A percentile compares a stretch with the other conserved stretches of the same genome.
phyloP scores from a whole-genome alignment of 2,888 invertebrate genomes.

The Hypercompe scribonia region DNA sequence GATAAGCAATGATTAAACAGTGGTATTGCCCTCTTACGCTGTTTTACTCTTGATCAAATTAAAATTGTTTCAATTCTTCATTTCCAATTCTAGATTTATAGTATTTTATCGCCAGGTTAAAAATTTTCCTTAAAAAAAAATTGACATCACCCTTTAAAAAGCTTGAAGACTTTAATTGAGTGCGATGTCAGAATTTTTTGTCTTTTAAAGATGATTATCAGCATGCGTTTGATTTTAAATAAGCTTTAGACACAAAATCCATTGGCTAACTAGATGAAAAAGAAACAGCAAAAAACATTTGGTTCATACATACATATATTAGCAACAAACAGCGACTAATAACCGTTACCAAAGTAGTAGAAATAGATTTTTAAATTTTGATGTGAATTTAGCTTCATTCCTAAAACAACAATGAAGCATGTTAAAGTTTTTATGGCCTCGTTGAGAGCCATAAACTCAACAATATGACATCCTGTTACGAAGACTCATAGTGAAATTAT shows the following conservation, averaged over 20 bases:
- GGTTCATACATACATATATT: no score
- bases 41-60: neutral
- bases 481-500: neutral
- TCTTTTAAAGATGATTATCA: neutral
- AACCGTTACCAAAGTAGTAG: neutral
- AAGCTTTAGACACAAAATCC: neutral
- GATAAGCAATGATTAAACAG: no score
- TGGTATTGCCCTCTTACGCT: no score
- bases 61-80: neutral
- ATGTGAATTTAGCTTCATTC: neutral
- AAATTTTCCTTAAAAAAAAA: neutral
- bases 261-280: no score
- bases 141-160: no score
- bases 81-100: no score
- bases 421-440: constrained; percentile 2
- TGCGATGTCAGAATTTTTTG: no score
- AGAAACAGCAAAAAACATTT: no score
- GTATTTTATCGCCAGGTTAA: neutral
- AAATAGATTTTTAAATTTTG: neutral
- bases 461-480: constrained; percentile 15
- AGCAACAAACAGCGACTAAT: no score
- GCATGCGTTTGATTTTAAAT: neutral
- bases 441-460: constrained; percentile 8
- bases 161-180: no score
- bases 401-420: neutral